Conservation (phyloP, 2,113 vertebrate species). For the Malurus elegans region DNA sequence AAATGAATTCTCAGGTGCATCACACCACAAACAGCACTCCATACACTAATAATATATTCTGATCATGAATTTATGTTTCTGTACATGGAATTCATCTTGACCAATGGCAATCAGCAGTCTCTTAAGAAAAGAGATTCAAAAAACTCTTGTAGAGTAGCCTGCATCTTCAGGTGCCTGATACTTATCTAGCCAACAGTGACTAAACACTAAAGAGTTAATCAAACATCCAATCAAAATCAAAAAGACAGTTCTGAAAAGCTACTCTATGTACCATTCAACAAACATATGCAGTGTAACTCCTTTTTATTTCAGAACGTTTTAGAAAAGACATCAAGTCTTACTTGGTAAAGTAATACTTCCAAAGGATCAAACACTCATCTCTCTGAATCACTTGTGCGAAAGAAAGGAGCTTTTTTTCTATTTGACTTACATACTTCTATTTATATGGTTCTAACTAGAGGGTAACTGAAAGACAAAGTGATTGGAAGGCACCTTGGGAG, state of each 20-base stretch:
- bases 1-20: background rate
- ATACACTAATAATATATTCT: background rate
- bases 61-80: background rate
- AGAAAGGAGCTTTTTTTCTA: background rate
- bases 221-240: background rate
- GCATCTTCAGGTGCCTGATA: background rate
- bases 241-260: background rate
- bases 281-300: background rate
- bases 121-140: background rate
- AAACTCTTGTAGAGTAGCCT: background rate
- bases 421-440: background rate
- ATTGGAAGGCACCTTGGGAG: background rate
- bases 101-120: background rate
- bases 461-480: background rate
- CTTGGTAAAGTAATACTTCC: background rate
- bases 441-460: background rate
- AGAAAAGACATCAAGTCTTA: background rate
- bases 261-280: background rate
- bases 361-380: background rate
- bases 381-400: background rate
- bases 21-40: background rate
- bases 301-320: background rate
- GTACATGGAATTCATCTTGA: background rate
- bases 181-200: background rate
- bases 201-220: background rate